Percentiles rank a stretch among this genome's conserved stretches.
Evolutionary conservation across 2,797 vertebrate species (phyloP).

Genomic region (Neostethus bicornis): DNA sequence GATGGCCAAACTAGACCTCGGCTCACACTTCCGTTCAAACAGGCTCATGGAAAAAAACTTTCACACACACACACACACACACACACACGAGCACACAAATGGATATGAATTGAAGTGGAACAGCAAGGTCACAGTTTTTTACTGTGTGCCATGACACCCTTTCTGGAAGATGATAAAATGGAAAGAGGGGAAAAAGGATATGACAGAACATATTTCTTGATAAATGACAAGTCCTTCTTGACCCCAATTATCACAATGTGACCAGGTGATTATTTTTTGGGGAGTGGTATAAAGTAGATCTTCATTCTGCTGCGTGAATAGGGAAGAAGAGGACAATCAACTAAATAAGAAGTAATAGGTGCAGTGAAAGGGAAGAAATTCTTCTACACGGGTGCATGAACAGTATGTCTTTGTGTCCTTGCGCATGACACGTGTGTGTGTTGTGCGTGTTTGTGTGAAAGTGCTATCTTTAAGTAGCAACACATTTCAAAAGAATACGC

Average conservation of each 20-base stretch:
- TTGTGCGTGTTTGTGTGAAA: slow-evolving; percentile 10
- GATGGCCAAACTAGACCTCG: slow-evolving; percentile 7
- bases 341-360: slow-evolving; percentile 23
- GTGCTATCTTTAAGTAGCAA: slow-evolving; percentile 1
- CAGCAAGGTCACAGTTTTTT: slow-evolving; percentile 51
- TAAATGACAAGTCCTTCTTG: slow-evolving; percentile 69
- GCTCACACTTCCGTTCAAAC: slow-evolving; percentile 1
- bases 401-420: slow-evolving; percentile 24
- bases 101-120: slow-evolving; percentile 53
- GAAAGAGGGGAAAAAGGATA: slow-evolving; percentile 20
- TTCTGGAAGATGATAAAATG: slow-evolving; percentile 55
- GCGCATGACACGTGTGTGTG: slow-evolving; percentile 12
- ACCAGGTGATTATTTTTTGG: slow-evolving; percentile 46
- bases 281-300: slow-evolving; percentile 15
- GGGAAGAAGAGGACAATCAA: slow-evolving; percentile 20
- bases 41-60: too few species aligned
- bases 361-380: slow-evolving; percentile 12
- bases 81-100: slow-evolving; percentile 27
- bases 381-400: slow-evolving; percentile 9
- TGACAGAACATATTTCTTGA: slow-evolving; percentile 45
- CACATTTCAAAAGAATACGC: slow-evolving; percentile 15
- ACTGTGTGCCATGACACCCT: slow-evolving; percentile 33
- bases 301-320: slow-evolving; percentile 20
- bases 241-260: slow-evolving; percentile 68
- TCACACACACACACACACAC: not conserved